Percentiles rank a stretch among this genome's conserved stretches.
Conservation (phyloP, 2,888 invertebrate genomes). For the Steinernema hermaphroditum region DNA sequence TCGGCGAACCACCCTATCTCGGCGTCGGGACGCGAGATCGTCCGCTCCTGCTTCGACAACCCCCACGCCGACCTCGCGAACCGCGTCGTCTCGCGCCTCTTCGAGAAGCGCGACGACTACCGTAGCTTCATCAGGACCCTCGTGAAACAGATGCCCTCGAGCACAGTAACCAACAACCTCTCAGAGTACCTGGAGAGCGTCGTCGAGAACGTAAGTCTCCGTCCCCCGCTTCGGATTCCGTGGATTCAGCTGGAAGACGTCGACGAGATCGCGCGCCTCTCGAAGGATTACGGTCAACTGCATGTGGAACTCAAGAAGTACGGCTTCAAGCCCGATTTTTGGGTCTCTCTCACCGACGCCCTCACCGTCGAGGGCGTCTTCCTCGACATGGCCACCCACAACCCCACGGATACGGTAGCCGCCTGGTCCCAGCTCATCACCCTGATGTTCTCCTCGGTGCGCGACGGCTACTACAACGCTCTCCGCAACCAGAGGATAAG, state of each 20-base stretch:
- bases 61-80: constrained; percentile 63
- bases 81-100: constrained; percentile 53
- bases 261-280: constrained; percentile 53
- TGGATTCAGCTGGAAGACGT: constrained; percentile 58
- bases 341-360: constrained; percentile 65
- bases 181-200: constrained; percentile 61
- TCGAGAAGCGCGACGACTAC: constrained; percentile 64
- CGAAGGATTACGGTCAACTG: constrained; percentile 59
- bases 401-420: constrained; percentile 63
- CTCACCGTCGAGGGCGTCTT: constrained; percentile 65
- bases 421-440: constrained; percentile 64
- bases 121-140: constrained; percentile 55
- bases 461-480: constrained; percentile 65
- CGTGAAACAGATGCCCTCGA: constrained; percentile 57
- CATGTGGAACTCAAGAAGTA: constrained; percentile 60
- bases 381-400: constrained; percentile 62
- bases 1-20: constrained; percentile 41
- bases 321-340: constrained; percentile 66
- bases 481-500: constrained; percentile 51
- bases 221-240: too few species aligned
- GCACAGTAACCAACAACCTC: constrained; percentile 51
- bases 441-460: constrained; percentile 60
- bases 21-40: constrained; percentile 50
- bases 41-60: constrained; percentile 61
- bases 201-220: constrained; percentile 56